These are phyloP conservation scores for Malacoraja senta DNA, from an alignment of 2,797 vertebrate species.

Conservation along the genomic window DNA sequence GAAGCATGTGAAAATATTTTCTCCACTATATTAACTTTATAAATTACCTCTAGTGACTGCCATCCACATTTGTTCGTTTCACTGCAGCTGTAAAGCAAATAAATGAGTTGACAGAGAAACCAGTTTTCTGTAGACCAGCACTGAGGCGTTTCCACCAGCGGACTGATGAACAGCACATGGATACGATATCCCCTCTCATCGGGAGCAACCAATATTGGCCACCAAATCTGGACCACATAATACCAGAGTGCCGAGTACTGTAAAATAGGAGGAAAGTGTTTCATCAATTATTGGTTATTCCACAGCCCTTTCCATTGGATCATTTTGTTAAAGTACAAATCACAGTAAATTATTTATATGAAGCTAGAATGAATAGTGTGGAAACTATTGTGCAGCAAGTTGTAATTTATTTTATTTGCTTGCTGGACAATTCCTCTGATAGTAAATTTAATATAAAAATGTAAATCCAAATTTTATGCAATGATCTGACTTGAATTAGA, in stretches of 20 bases:
- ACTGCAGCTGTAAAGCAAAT: neutral
- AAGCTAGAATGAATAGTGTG: no score
- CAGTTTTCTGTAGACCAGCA: neutral
- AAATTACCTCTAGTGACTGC: neutral
- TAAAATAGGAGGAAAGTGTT: neutral
- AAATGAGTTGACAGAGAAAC: neutral
- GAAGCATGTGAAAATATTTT: neutral
- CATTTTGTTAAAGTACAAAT: no score
- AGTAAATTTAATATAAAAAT: neutral
- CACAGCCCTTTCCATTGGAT: neutral
- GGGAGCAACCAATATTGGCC: neutral
- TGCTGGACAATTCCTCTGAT: no score
- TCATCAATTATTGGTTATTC: neutral
- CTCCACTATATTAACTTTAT: neutral
- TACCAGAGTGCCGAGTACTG: neutral
- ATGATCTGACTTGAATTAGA: no score
- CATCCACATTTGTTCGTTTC: neutral
- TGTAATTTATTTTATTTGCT: no score
- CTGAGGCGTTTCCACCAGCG: neutral
- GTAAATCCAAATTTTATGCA: neutral
- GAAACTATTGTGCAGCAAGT: no score
- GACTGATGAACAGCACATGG: neutral
- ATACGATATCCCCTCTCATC: neutral
- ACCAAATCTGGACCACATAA: neutral
- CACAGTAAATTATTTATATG: no score